These are phyloP conservation scores for Petromus typicus DNA, from an alignment of 2,113 vertebrate genomes.

Conservation along the genomic window DNA sequence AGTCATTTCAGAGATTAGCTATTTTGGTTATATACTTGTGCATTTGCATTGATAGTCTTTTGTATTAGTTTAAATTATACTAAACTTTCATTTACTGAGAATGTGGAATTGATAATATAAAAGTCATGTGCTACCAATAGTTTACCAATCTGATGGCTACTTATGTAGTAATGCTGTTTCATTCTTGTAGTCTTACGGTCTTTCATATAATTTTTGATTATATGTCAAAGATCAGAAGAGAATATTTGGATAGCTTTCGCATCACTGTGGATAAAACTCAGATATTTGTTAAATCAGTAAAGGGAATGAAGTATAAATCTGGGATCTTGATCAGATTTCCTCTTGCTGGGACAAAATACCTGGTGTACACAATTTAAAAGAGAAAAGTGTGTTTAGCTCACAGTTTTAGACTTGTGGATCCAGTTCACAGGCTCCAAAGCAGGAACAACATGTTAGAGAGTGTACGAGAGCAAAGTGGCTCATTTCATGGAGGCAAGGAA, in stretches of 20 bases:
- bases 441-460: not conserved
- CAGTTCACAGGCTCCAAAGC: not conserved
- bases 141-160: not conserved
- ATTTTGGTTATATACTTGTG: not conserved
- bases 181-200: not conserved
- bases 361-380: not conserved
- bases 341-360: not conserved
- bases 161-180: not conserved
- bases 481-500: not conserved
- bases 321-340: not conserved
- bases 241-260: not conserved
- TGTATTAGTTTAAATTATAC: not conserved
- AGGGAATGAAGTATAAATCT: not conserved
- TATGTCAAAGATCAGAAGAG: not conserved
- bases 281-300: not conserved
- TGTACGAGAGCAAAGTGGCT: not conserved
- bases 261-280: constrained; percentile 12
- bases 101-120: not conserved
- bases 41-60: not conserved
- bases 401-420: not conserved
- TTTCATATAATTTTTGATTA: not conserved
- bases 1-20: not conserved
- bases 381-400: not conserved
- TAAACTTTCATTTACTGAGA: not conserved
- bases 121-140: not conserved